phyloP scores from a whole-genome alignment of 23 tunicate species.

The Trididemnum miniatum region DNA sequence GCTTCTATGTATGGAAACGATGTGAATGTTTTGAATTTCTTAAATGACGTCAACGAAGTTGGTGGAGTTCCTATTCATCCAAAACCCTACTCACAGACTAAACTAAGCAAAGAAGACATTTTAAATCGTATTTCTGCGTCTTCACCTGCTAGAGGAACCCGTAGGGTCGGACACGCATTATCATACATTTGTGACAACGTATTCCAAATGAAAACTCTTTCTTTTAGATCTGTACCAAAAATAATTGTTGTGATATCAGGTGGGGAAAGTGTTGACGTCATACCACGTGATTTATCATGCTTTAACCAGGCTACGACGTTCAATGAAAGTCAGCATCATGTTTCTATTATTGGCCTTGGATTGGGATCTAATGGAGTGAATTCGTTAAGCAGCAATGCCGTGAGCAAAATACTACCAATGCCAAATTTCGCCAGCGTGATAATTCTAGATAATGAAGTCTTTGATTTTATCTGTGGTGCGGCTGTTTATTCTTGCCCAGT shows the following conservation, averaged over 20 bases:
- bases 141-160: constrained; percentile 34
- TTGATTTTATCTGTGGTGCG: constrained; percentile 17
- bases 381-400: constrained; percentile 11
- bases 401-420: neutral
- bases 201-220: constrained; percentile 19
- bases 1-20: constrained; percentile 47
- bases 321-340: neutral
- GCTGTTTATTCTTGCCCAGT: constrained; percentile 40
- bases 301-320: neutral
- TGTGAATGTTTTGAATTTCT: constrained; percentile 18
- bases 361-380: constrained; percentile 3
- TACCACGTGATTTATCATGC: constrained; percentile 37
- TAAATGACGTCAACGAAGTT: constrained; percentile 12
- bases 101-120: constrained; percentile 24
- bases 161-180: constrained; percentile 51
- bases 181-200: constrained; percentile 49
- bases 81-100: too few relatives aligned
- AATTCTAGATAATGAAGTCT: constrained; percentile 37
- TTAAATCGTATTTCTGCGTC: neutral
- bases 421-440: neutral
- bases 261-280: constrained; percentile 31
- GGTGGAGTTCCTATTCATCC: neutral
- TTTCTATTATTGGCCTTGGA: constrained; percentile 47
- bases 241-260: constrained; percentile 38
- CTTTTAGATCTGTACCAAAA: constrained; percentile 28